phyloP scores from a whole-genome alignment of 2,888 invertebrate genomes.

The Perizoma affinitatum region DNA sequence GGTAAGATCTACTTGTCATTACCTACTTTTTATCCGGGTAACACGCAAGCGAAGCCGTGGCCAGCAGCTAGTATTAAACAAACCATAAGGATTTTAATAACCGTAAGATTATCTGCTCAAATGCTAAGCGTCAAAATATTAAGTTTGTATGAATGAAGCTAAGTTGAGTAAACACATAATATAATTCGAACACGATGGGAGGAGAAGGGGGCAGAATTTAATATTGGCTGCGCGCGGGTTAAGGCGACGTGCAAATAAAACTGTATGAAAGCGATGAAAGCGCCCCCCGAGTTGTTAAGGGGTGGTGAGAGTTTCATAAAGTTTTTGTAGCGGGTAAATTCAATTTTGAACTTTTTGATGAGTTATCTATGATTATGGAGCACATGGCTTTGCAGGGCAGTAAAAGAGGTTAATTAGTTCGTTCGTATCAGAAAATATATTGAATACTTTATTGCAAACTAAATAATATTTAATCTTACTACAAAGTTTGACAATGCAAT shows the following conservation, averaged over 20 bases:
- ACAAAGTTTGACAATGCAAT: too few relatives aligned
- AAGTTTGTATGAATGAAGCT: conserved; percentile 41
- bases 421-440: too few relatives aligned
- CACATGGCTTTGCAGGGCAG: too few relatives aligned
- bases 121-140: conserved; percentile 40
- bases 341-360: conserved; percentile 7
- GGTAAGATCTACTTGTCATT: too few relatives aligned
- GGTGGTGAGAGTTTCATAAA: conserved; percentile 15
- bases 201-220: conserved; percentile 60
- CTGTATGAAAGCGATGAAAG: conserved; percentile 74
- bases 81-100: conserved; percentile 23
- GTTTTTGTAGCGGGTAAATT: conserved; percentile 25
- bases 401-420: too few relatives aligned
- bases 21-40: too few relatives aligned
- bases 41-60: too few relatives aligned
- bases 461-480: too few relatives aligned
- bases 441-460: too few relatives aligned
- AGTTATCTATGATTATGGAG: neutral
- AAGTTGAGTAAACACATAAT: conserved; percentile 61
- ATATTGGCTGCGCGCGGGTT: conserved; percentile 77
- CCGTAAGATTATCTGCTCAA: conserved; percentile 24
- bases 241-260: conserved; percentile 80
- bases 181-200: conserved; percentile 57
- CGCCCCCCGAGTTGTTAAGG: conserved; percentile 67
- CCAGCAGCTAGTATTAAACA: neutral